These are phyloP conservation scores for Lithosia quadra DNA, from an alignment of 2,888 invertebrate genomes.

Conservation along the genomic window DNA sequence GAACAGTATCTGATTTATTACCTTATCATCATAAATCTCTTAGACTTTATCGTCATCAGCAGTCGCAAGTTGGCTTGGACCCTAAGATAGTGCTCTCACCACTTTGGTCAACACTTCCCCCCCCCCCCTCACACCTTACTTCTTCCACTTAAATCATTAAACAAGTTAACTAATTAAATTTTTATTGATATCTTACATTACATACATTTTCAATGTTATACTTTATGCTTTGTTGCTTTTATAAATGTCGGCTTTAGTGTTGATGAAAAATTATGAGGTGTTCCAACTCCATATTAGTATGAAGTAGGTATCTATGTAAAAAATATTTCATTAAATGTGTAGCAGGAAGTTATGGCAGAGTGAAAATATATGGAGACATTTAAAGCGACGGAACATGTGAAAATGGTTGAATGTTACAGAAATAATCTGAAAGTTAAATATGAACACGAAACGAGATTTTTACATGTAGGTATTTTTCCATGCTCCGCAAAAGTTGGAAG, in stretches of 20 bases:
- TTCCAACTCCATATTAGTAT: slow-evolving; percentile 2
- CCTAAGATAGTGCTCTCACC: too few species aligned
- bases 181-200: too few species aligned
- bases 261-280: slow-evolving; percentile 6
- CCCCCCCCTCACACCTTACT: too few species aligned
- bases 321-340: slow-evolving; percentile 11
- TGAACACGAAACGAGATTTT: slow-evolving; percentile 27
- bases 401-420: slow-evolving; percentile 20
- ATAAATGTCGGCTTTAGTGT: background rate
- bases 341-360: background rate
- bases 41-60: too few species aligned
- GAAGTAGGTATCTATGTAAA: background rate
- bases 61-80: too few species aligned
- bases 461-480: slow-evolving; percentile 15
- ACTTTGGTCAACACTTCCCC: too few species aligned
- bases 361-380: background rate
- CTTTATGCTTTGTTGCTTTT: too few species aligned
- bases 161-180: too few species aligned
- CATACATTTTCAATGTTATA: background rate
- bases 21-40: too few species aligned
- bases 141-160: too few species aligned
- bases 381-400: background rate
- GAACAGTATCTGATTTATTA: background rate
- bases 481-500: slow-evolving; percentile 40
- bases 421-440: slow-evolving; percentile 21